These are phyloP conservation scores for Melanitta fusca DNA, from an alignment of 2,797 vertebrate genomes.

Conservation along the genomic window DNA sequence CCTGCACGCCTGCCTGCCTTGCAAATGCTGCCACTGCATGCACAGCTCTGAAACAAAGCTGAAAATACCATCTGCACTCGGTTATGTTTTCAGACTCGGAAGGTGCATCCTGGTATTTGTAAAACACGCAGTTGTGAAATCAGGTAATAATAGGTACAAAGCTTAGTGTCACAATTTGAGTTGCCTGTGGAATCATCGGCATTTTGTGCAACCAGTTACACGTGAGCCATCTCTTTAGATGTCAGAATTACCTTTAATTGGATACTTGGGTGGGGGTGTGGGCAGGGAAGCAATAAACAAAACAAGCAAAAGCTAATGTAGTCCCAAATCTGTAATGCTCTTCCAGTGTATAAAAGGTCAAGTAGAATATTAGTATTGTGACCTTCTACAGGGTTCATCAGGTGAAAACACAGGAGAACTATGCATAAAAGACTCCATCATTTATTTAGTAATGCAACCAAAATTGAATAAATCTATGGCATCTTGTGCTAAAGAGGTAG, in stretches of 20 bases:
- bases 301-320: neutral
- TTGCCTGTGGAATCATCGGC: neutral
- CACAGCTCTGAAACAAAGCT: neutral
- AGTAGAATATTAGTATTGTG: neutral
- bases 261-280: neutral
- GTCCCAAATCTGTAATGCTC: neutral
- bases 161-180: neutral
- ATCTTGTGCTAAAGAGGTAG: neutral
- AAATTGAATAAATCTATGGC: slow-evolving; percentile 27
- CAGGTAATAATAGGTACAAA: slow-evolving; percentile 6
- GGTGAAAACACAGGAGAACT: neutral
- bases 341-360: neutral
- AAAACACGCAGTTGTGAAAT: neutral
- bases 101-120: neutral
- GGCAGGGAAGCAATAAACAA: fast-evolving
- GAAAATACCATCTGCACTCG: neutral
- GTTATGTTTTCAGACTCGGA: neutral
- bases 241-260: neutral
- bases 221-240: neutral
- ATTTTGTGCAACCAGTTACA: neutral
- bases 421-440: neutral
- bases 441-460: neutral
- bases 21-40: neutral
- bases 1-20: neutral
- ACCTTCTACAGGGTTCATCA: neutral